Conservation (phyloP, 37 sponge, comb jelly and placozoan species). For the Tethya wilhelma region DNA sequence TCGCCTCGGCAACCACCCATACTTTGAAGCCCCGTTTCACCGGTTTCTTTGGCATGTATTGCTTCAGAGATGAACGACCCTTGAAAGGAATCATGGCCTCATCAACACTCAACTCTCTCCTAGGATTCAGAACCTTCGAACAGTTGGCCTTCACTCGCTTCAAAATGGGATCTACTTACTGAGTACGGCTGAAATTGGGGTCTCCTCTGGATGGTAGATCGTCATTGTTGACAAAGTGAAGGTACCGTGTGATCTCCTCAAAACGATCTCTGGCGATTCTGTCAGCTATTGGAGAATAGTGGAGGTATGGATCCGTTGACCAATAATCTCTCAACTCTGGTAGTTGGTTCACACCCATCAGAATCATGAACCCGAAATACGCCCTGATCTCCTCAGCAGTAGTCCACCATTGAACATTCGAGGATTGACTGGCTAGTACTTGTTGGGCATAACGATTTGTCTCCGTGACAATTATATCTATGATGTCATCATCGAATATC, state of each 20-base stretch:
- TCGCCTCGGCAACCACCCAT: background rate
- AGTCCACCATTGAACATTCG: background rate
- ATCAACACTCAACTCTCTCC: no score
- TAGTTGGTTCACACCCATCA: constrained; percentile 9
- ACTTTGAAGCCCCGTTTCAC: no score
- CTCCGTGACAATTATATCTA: background rate
- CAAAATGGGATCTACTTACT: no score
- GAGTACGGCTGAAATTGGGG: no score
- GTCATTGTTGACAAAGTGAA: background rate
- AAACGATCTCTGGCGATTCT: background rate
- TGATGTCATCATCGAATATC: background rate
- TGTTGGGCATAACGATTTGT: constrained; percentile 5
- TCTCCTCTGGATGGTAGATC: background rate
- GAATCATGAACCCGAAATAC: constrained; percentile 1
- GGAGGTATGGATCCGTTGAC: constrained; percentile 8
- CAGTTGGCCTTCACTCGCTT: no score
- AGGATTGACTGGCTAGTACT: background rate
- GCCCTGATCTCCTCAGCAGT: constrained; percentile 4
- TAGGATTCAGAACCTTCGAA: no score
- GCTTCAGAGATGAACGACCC: no score
- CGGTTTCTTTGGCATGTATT: no score
- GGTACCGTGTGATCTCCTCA: background rate
- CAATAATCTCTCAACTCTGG: constrained; percentile 3
- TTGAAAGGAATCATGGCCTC: no score
- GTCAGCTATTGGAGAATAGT: background rate